Base-by-base conservation (phyloP, 2,888 invertebrate species). In the Lordiphosa andalusiaca region DNA sequence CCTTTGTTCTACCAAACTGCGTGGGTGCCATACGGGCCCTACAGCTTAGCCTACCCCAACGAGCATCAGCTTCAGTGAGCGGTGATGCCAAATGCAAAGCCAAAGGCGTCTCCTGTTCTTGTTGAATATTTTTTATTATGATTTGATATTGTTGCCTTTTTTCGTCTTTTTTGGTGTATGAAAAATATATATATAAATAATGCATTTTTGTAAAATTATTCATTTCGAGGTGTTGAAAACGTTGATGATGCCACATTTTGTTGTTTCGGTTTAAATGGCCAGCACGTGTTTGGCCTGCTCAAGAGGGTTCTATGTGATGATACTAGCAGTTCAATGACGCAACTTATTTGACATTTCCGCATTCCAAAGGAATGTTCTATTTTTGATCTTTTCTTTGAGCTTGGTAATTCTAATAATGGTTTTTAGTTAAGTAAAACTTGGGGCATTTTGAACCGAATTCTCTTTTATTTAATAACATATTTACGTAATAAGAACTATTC, bases 1-100 rank as follows among this genome's bases (percentile, higher is more conserved):
- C 83, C 70, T 48, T 70, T 67, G 40, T 76, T 50, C 69, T 84
- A 62, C 75, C 84, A 62, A 58, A 92, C 92, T 87, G 91, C 91
- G 53, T 88, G 92, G 80, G 91, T 91, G 42, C 90, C 80, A 65
- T 88, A 69, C 81, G 87, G 75, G 71, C 78, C 2, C 21, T 77
- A 21, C 83, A 75, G 30, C 59, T 54, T 10, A 36, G 40, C 49
- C 36, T 48, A 44, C 44, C 61, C 40, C 60, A 41, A 21, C 36
- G 40, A 49, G 13, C 5, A 25, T 6, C 61, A 25, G 9, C 35
- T 44, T 36, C 48, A 84, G 33, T 61, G 37, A 51, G 12, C 6
- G 13, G 13, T 1, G n/a, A 9, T 39, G n/a, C 23, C 42, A 23
- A 16, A 3, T 25, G 4, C 21, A 35, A 48, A 10, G 16, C 38